Evolutionary conservation across 1,140 invertebrate genomes (phyloP), one percentile per base, ranked within the genome.

Genomic region (Druon quercuslanigerum): DNA sequence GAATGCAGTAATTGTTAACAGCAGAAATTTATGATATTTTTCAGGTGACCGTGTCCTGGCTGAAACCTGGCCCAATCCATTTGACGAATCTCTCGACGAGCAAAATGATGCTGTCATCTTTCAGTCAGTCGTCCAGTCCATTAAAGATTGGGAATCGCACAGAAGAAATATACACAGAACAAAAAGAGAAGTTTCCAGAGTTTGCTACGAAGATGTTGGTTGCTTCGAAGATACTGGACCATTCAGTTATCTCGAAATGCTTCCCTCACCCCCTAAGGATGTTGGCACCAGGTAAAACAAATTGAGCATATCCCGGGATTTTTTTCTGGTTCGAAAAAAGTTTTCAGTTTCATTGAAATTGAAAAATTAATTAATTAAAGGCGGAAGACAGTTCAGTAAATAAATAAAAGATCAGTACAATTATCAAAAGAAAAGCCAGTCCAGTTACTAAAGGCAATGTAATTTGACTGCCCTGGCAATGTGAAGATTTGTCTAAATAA

Each of bases 151-250:
- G 92, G 87, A 92, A 17, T 79, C 89, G 16, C 87, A 88, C 73
- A 87, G 83, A 66, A 86, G 85, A 51, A 72, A 80, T 46, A 74
- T 84, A 50, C 86, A 86, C 51, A 87, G 89, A 87, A 90, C 88
- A 5, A 94, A 95, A 87, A 90, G 95, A 78, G 94, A 95, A 13
- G 92, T 94, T 16, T 94, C 95, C 70, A 94, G 94, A 12, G 95
- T 98, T 1, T 99, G 98, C 87, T 99, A 99, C 87, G 94, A 94
- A 3, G 96, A 97, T 73, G 92, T 98, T n/a, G 98, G 98, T 7
- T 99, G 98, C 86, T 99, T 98, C 90, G 95, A 96, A 82, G 96
- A 98, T 82, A 95, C 96, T 2, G 96, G 96, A 0, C 96, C 97
- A 0, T 99, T 98, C 89, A 95, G 96, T 76, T 98, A 98, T 87